Evolutionary conservation across 2,888 invertebrate species (phyloP), one percentile per base, ranked within the genome.

Genomic region (Ectobius pallidus): DNA sequence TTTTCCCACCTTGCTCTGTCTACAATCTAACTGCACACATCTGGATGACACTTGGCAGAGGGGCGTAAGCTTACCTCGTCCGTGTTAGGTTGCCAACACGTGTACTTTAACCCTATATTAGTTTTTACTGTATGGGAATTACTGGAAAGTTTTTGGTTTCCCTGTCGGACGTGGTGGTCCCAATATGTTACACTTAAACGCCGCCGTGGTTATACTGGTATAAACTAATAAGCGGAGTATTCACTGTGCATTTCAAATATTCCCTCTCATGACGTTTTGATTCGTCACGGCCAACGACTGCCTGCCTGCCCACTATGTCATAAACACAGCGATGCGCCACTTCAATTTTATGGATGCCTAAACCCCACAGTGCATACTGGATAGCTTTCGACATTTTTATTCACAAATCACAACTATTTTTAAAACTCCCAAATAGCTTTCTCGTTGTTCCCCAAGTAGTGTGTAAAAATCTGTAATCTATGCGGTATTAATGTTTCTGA

Each of bases 201-300:
- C 25, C 52, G 25, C 52, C 20, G 34, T 52, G 11, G 52, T 52
- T 25, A 52, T 25, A 25, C 1, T 22, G 6, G 25, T 16, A 42
- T 39, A 63, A 55, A 63, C 63, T 42, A 63, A 42, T 63, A 63
- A 63, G 42, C 63, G 30, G 11, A 20, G 62, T n/a, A 62, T 42
- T 42, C 22, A 22, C 39, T 42, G 63, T 4, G 25, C 39, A 63
- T 63, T 63, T 63, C 42, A 42, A 39, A 63, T 52, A 52, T 20
- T 9, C 52, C 14, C 49, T 22, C 25, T 52, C 52, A 25, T 52
- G 25, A 52, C 25, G 52, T 52, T n/a, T 25, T 22, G 52, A 52
- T 52, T 16, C n/a, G 58, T 58, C 30, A 58, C 58, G 58, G 58
- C 1, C 30, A 9, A 1, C 4, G 58, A 16, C 30, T 27, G 25